Conservation (phyloP, 2,797 vertebrate genomes). For the Pseudopleuronectes americanus region DNA sequence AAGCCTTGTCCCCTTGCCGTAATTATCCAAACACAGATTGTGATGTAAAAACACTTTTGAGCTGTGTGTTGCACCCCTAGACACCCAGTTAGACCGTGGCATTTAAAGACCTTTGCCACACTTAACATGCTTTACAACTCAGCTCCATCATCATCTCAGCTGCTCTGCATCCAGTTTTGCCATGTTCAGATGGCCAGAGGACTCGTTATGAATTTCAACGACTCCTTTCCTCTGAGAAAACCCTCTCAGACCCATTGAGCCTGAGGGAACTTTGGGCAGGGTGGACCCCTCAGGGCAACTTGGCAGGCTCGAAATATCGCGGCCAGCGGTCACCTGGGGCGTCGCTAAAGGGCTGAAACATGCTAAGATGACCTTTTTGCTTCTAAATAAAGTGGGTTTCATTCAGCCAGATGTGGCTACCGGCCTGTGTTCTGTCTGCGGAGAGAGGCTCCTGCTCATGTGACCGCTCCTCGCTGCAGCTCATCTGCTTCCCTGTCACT, state of each 20-base stretch:
- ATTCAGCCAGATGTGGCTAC: constrained; percentile 70
- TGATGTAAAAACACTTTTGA: background rate
- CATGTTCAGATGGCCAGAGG: constrained; percentile 20
- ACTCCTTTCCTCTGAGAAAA: constrained; percentile 22
- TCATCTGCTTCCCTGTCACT: constrained; percentile 51
- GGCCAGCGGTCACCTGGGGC: constrained; percentile 52
- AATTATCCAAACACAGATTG: background rate
- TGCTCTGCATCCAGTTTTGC: constrained; percentile 22
- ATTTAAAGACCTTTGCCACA: constrained; percentile 40
- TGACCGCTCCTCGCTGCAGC: constrained; percentile 17
- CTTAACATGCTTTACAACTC: constrained; percentile 22
- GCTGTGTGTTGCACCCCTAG: background rate
- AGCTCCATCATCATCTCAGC: constrained; percentile 19
- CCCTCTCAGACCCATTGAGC: constrained; percentile 43
- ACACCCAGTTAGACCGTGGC: background rate
- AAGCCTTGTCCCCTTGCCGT: no score
- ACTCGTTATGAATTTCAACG: constrained; percentile 46
- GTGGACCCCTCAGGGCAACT: constrained; percentile 54
- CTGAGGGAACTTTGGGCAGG: constrained; percentile 37
- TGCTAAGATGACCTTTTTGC: constrained; percentile 81
- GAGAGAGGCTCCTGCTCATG: constrained; percentile 36
- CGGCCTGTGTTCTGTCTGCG: constrained; percentile 6
- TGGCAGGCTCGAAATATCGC: constrained; percentile 64
- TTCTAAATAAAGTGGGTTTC: constrained; percentile 67
- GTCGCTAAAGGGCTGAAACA: constrained; percentile 63